These are phyloP conservation scores for Eucera pruinosa DNA, from an alignment of 2,888 invertebrate genomes.

Conservation along the genomic window DNA sequence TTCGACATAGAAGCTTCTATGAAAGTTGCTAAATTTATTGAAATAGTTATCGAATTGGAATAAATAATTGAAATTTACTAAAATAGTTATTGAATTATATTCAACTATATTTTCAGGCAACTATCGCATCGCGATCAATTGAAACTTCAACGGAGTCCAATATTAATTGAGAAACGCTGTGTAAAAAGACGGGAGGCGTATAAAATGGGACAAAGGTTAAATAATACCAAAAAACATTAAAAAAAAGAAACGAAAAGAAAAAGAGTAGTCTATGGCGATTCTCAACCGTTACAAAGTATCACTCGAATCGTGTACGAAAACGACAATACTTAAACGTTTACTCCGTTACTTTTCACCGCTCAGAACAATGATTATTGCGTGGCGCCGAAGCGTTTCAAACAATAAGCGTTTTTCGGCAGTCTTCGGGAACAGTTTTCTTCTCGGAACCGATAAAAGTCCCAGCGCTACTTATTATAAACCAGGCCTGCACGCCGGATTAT, in stretches of 20 bases:
- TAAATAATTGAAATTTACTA: no score
- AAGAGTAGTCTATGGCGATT: not conserved
- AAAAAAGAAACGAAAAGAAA: no score
- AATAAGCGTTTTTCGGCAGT: constrained; percentile 73
- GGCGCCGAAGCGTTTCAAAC: constrained; percentile 39
- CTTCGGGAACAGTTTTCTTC: constrained; percentile 72
- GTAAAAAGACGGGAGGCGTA: not conserved
- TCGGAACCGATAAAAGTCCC: constrained; percentile 59
- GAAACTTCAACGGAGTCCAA: no score
- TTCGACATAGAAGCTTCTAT: no score
- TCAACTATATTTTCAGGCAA: no score
- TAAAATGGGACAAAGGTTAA: not conserved
- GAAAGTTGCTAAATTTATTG: no score
- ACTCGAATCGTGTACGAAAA: not conserved
- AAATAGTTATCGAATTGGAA: no score
- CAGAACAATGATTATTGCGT: constrained; percentile 49
- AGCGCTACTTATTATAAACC: constrained; percentile 32
- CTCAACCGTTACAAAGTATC: constrained; percentile 10
- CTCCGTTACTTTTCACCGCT: constrained; percentile 12
- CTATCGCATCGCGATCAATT: no score
- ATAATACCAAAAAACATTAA: no score
- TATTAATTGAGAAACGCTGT: not conserved
- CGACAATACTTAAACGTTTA: constrained; percentile 28
- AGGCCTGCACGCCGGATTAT: constrained; percentile 24
- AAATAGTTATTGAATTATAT: no score